Conservation (phyloP, 2,888 invertebrate genomes). For the Sphaeridia pumilis region DNA sequence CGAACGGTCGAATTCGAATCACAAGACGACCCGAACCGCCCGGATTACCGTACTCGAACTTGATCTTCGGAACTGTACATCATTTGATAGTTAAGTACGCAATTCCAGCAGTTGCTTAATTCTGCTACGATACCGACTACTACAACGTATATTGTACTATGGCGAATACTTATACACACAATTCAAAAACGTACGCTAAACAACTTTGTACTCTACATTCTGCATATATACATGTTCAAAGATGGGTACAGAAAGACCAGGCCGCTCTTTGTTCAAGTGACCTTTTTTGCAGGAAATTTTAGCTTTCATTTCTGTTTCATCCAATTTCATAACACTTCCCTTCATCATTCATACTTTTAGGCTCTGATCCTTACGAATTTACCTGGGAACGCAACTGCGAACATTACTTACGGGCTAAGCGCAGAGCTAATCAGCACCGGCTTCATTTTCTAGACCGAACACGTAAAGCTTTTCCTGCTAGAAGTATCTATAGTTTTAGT, state of each 20-base stretch:
- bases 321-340: too few relatives aligned
- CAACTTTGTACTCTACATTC: background rate
- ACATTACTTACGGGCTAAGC: too few relatives aligned
- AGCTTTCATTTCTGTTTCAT: background rate
- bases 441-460: too few relatives aligned
- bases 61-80: constrained; percentile 17
- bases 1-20: too few relatives aligned
- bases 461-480: too few relatives aligned
- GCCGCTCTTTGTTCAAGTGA: background rate
- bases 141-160: background rate
- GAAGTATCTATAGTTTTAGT: too few relatives aligned
- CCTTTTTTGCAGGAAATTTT: background rate
- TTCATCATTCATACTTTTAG: too few relatives aligned
- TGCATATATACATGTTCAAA: background rate
- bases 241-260: background rate
- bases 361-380: too few relatives aligned
- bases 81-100: constrained; percentile 19
- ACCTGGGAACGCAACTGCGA: too few relatives aligned
- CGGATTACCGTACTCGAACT: too few relatives aligned
- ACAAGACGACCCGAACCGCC: constrained; percentile 12
- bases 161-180: background rate
- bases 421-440: too few relatives aligned
- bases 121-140: background rate
- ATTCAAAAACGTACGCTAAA: background rate
- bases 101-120: constrained; percentile 13